Percentiles rank a stretch among this genome's conserved stretches.
These are phyloP conservation scores for Aricia artaxerxes DNA, from an alignment of 2,888 invertebrate genomes.

Conservation along the genomic window DNA sequence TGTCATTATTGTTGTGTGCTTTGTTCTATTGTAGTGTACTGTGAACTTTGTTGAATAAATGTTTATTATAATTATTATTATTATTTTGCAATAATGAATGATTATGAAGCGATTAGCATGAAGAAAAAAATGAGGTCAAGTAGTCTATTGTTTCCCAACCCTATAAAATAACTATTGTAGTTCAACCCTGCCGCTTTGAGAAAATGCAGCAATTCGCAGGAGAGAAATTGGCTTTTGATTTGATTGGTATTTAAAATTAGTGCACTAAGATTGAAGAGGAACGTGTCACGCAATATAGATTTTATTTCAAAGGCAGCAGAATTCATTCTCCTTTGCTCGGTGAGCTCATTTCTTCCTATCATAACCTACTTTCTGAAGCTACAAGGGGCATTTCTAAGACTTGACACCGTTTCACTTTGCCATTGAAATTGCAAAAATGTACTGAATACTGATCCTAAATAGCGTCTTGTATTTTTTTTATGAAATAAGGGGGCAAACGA, in stretches of 20 bases:
- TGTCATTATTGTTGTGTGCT: too few relatives aligned
- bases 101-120: too few relatives aligned
- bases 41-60: too few relatives aligned
- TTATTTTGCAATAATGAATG: too few relatives aligned
- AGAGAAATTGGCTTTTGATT: slow-evolving; percentile 9
- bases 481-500: too few relatives aligned
- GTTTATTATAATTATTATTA: too few relatives aligned
- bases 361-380: slow-evolving; percentile 23
- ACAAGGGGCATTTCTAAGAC: slow-evolving; percentile 25
- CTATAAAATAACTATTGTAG: not conserved
- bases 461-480: too few relatives aligned
- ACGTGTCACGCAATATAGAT: not conserved
- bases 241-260: slow-evolving; percentile 21
- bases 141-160: too few relatives aligned
- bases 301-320: not conserved
- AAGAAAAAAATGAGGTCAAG: too few relatives aligned
- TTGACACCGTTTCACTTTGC: slow-evolving; percentile 21
- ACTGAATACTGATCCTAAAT: not conserved
- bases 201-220: slow-evolving; percentile 3
- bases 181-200: not conserved
- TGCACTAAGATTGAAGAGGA: not conserved
- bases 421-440: slow-evolving; percentile 18
- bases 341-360: slow-evolving; percentile 1
- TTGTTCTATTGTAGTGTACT: too few relatives aligned
- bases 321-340: not conserved